Percentiles rank a stretch among this genome's conserved stretches.
These are phyloP conservation scores for Leptinotarsa juncta DNA, from an alignment of 2,888 invertebrate genomes.

Conservation along the genomic window DNA sequence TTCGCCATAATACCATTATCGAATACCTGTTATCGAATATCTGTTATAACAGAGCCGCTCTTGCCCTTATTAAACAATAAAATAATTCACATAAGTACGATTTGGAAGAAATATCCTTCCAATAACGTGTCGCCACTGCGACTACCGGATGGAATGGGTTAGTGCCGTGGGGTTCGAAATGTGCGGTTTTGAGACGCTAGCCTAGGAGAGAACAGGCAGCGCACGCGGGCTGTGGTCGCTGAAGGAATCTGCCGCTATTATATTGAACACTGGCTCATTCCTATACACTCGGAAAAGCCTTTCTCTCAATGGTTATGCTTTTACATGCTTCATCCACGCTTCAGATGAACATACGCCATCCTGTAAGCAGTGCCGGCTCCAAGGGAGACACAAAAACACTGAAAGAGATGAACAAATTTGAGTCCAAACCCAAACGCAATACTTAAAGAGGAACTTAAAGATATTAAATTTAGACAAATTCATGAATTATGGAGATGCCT, in stretches of 20 bases:
- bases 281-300: constrained; percentile 23
- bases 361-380: background rate
- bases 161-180: constrained; percentile 59
- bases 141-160: constrained; percentile 52
- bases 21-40: too few species aligned
- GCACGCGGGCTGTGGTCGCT: constrained; percentile 66
- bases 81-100: too few species aligned
- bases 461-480: too few species aligned
- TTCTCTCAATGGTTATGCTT: constrained; percentile 38
- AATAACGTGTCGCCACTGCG: constrained; percentile 44
- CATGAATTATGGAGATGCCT: too few species aligned
- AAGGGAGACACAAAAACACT: too few species aligned
- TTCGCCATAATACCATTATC: too few species aligned
- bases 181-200: constrained; percentile 67
- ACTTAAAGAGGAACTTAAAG: too few species aligned
- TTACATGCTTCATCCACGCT: constrained; percentile 34
- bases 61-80: too few species aligned
- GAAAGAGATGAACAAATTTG: too few species aligned
- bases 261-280: constrained; percentile 64
- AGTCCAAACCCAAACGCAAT: too few species aligned
- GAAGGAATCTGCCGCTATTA: constrained; percentile 66
- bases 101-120: background rate
- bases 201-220: constrained; percentile 63
- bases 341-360: constrained; percentile 13
- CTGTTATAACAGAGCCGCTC: too few species aligned